A percentile compares a stretch with the other conserved stretches of the same genome.
phyloP scores from a whole-genome alignment of 1,140 invertebrate genomes.

The Schlechtendalia chinensis region DNA sequence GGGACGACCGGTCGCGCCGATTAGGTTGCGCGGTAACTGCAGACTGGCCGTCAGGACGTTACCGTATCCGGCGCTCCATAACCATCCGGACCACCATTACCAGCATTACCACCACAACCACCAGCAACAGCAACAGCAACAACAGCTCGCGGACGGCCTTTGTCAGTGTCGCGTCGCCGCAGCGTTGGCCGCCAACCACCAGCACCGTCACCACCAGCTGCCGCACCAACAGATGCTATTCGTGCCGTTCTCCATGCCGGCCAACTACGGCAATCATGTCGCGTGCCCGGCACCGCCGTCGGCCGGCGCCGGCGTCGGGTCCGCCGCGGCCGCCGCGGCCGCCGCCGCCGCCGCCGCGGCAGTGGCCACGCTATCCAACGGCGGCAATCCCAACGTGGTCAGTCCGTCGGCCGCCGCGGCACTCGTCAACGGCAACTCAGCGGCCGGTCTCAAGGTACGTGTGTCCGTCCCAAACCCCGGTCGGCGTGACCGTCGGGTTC shows the following conservation, averaged over 20 bases:
- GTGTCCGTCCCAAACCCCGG: not conserved
- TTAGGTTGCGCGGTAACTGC: conserved; percentile 16
- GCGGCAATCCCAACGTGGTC: not conserved
- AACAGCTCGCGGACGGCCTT: not conserved
- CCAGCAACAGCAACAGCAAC: not conserved
- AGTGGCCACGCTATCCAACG: not conserved
- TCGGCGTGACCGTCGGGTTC: too few species aligned
- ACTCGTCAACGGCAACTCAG: conserved; percentile 2
- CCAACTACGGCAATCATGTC: conserved; percentile 37
- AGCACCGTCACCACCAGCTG: not conserved
- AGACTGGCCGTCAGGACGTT: conserved; percentile 43
- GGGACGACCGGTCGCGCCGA: not conserved
- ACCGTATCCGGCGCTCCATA: conserved; percentile 1
- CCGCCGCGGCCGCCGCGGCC: conserved; percentile 12
- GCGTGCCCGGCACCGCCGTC: not conserved
- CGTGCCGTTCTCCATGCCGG: conserved; percentile 36
- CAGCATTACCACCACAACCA: not conserved
- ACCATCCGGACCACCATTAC: not conserved
- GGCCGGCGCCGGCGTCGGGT: not conserved
- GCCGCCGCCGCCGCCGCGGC: conserved; percentile 2
- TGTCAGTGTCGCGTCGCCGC: conserved; percentile 14
- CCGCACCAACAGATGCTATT: conserved; percentile 43
- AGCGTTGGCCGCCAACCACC: not conserved
- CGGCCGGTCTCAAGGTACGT: conserved; percentile 25
- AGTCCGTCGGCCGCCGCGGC: conserved; percentile 21